phyloP scores from a whole-genome alignment of 64 coral and sea anemone genomes.

The Stichodactyla mertensii region DNA sequence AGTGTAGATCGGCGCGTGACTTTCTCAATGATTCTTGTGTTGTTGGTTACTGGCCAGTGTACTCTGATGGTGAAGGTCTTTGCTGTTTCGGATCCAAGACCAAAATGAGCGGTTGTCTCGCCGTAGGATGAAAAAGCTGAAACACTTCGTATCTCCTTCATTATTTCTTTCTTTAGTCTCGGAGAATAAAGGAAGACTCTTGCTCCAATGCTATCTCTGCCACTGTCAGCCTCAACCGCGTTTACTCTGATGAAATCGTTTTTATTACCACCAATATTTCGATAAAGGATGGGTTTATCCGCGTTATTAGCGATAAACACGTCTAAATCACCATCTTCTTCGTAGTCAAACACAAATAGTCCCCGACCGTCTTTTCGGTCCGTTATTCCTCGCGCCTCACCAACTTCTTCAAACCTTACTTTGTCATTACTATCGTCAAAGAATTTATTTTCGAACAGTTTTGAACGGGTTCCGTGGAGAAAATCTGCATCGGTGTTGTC shows the following conservation, averaged over 20 bases:
- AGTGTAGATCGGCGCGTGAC: constrained; percentile 65
- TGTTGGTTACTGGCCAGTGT: constrained; percentile 98
- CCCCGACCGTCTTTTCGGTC: constrained; percentile 85
- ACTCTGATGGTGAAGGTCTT: constrained; percentile 68
- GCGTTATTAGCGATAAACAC: constrained; percentile 77
- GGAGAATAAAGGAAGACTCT: constrained; percentile 77
- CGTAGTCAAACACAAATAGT: constrained; percentile 88
- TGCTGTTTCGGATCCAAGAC: constrained; percentile 67
- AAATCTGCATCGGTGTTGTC: constrained; percentile 94
- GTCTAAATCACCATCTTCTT: constrained; percentile 91
- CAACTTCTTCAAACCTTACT: constrained; percentile 60
- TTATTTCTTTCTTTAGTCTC: constrained; percentile 47
- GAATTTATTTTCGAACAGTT: constrained; percentile 68
- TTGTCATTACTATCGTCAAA: constrained; percentile 60
- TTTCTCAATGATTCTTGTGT: constrained; percentile 84
- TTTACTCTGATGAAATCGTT: constrained; percentile 87
- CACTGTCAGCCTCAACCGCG: constrained; percentile 68
- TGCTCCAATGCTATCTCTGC: constrained; percentile 81
- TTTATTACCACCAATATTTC: constrained; percentile 76
- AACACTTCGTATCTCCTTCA: constrained; percentile 62
- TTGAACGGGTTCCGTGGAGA: constrained; percentile 77
- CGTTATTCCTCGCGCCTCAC: constrained; percentile 55
- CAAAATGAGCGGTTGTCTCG: constrained; percentile 76
- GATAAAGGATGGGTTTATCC: constrained; percentile 82
- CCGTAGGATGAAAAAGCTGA: constrained; percentile 74